Conservation (phyloP, 2,113 vertebrate genomes). For the Clarias macrocephalus region DNA sequence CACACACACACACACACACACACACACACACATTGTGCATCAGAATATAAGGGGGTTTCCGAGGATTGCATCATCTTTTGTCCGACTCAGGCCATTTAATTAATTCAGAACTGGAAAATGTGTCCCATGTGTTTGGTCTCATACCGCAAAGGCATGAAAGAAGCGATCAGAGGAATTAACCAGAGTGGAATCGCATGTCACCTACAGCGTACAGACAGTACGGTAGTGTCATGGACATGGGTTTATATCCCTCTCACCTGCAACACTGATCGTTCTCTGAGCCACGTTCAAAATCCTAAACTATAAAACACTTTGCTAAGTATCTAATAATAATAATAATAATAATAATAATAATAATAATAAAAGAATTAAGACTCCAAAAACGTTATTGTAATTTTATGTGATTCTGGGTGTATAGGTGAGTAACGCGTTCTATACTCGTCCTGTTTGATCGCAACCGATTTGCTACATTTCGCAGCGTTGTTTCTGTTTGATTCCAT, state of each 20-base stretch:
- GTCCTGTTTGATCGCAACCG: not conserved
- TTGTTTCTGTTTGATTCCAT: not conserved
- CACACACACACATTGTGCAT: slow-evolving; percentile 21
- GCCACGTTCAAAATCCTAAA: not conserved
- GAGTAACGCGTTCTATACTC: not conserved
- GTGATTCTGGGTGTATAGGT: not conserved
- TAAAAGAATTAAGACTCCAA: not conserved
- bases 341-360: too few relatives aligned
- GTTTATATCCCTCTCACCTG: not conserved
- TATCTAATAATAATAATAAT: not conserved
- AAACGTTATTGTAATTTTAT: not conserved
- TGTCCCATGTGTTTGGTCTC: not conserved
- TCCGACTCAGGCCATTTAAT: not conserved
- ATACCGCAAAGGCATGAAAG: not conserved
- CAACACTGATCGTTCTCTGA: not conserved
- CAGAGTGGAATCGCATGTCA: not conserved
- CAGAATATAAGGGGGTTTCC: slow-evolving; percentile 7
- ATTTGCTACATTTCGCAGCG: not conserved
- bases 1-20: slow-evolving; percentile 57
- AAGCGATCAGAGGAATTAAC: not conserved
- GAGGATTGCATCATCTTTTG: slow-evolving; percentile 31
- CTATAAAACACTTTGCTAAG: not conserved
- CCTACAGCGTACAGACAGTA: not conserved
- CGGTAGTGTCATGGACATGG: not conserved
- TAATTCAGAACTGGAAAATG: not conserved